phyloP scores from a whole-genome alignment of 2,888 invertebrate genomes.

The Nomada flava region DNA sequence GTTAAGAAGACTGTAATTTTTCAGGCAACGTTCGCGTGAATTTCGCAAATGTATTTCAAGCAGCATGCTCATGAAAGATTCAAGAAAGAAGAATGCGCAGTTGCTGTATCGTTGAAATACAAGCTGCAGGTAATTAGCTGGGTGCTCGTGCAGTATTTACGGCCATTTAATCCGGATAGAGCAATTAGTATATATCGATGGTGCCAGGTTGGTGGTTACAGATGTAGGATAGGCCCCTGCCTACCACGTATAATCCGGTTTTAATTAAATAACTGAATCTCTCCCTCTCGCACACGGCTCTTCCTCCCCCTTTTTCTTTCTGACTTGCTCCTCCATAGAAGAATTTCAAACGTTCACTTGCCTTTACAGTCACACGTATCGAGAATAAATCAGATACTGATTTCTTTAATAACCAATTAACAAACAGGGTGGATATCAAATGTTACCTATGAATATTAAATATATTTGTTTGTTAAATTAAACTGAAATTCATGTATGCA shows the following conservation, averaged over 20 bases:
- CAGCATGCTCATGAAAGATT: conserved; percentile 31
- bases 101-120: conserved; percentile 51
- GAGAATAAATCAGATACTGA: conserved; percentile 28
- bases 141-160: conserved; percentile 64
- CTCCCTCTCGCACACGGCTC: conserved; percentile 37
- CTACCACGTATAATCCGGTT: conserved; percentile 80
- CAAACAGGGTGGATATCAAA: no score
- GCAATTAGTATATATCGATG: conserved; percentile 79
- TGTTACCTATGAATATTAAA: no score
- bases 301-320: not conserved
- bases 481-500: no score
- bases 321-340: conserved; percentile 4
- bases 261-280: conserved; percentile 81
- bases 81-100: conserved; percentile 32
- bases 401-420: not conserved
- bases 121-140: conserved; percentile 65
- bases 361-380: conserved; percentile 29
- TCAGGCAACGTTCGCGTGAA: not conserved
- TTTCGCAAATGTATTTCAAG: conserved; percentile 5
- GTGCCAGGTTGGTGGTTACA: conserved; percentile 69
- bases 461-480: no score
- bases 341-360: conserved; percentile 23
- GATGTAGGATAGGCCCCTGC: conserved; percentile 64
- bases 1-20: conserved; percentile 11
- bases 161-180: conserved; percentile 75